Evolutionary conservation across 2,888 invertebrate species (phyloP), one percentile per base, ranked within the genome.

Genomic region (Drepana falcataria): DNA sequence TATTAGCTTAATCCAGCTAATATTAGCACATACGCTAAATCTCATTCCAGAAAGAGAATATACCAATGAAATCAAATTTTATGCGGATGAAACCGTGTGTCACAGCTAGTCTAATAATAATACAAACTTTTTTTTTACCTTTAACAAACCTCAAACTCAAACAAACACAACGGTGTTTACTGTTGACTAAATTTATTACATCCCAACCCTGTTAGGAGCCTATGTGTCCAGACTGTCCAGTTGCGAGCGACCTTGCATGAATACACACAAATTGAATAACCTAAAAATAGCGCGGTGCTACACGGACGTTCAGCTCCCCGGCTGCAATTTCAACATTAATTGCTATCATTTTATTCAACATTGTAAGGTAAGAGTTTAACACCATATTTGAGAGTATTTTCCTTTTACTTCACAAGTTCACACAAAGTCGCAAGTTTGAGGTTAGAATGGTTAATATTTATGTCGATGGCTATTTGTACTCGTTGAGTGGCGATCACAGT

Each of bases 241-340:
- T 57, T 48, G 51, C 51, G 57, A 52, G 59, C 60, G 73, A 68
- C 75, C 75, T 75, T 72, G 70, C 51, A 57, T 35, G 54, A 57
- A 57, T 58, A 58, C 59, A 64, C 66, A 64, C 66, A 68, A 66
- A 68, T 61, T 60, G 66, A 66, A 69, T 71, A 75, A 73, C 66
- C 75, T 73, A 75, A 73, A 74, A 73, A 73, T 73, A 73, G 65
- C 51, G 35, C 51, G 41, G 40, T 40, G 51, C 33, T 40, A 9
- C 51, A 51, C 51, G 34, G 9, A 51, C 51, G 33, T 40, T 7
- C 9, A 33, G 51, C 33, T 51, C 34, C 7, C 51, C 41, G 34
- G 40, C 3, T 34, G 51, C 33, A 33, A 40, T 33, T 51, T 44
- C 44, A 6, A 44, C 51, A 35, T n/a, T 6, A 40, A 1, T 51